Percentiles rank a stretch among this genome's conserved stretches.
Conservation (phyloP, 2,888 invertebrate genomes). For the Tenthredo notha region DNA sequence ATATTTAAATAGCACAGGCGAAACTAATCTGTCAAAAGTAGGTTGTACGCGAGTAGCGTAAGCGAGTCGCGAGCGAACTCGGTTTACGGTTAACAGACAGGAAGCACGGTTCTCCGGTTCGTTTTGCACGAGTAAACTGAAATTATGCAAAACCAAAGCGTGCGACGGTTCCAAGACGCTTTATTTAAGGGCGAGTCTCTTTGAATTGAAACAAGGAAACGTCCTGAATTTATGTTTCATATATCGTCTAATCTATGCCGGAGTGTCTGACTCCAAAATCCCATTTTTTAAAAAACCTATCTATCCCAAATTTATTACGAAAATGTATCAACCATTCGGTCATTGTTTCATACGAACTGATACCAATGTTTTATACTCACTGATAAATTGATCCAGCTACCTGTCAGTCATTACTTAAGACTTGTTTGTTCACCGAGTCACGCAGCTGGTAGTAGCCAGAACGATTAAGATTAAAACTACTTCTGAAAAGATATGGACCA, state of each 20-base stretch:
- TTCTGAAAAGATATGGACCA: constrained; percentile 33
- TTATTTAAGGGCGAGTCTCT: not conserved
- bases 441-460: constrained; percentile 12
- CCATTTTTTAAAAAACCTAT: not conserved
- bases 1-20: constrained; percentile 15
- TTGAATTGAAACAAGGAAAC: not conserved
- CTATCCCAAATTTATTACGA: not conserved
- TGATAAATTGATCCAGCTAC: constrained; percentile 5
- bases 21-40: constrained; percentile 42
- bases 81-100: constrained; percentile 24
- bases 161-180: not conserved
- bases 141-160: constrained; percentile 48
- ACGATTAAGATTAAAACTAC: constrained; percentile 43
- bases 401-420: not conserved
- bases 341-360: not conserved
- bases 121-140: constrained; percentile 48
- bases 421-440: not conserved
- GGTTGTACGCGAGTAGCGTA: not conserved
- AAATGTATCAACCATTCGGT: not conserved
- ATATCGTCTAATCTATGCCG: not conserved
- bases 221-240: not conserved
- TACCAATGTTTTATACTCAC: not conserved
- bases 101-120: constrained; percentile 42
- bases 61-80: not conserved
- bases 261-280: not conserved